Conservation (phyloP, 2,888 invertebrate genomes). For the Lamellibrachia satsuma region DNA sequence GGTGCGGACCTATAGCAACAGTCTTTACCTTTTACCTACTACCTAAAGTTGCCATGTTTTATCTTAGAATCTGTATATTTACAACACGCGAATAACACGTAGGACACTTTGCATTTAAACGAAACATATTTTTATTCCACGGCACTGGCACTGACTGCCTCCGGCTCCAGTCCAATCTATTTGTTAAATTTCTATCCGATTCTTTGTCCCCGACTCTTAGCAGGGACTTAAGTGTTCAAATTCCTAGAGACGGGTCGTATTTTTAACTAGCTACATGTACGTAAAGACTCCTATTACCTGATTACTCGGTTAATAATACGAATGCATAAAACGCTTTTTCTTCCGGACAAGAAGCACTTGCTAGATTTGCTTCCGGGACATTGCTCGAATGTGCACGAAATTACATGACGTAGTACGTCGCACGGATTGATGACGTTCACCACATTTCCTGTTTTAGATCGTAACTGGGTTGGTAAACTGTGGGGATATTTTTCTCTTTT, state of each 20-base stretch:
- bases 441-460: slow-evolving; percentile 13
- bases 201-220: neutral
- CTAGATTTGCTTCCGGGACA: neutral
- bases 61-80: too few species aligned
- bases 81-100: too few species aligned
- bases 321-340: neutral
- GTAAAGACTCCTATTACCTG: neutral
- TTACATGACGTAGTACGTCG: neutral
- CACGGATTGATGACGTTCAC: neutral
- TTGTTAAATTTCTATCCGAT: neutral
- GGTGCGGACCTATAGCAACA: too few species aligned
- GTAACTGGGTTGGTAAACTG: neutral
- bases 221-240: neutral
- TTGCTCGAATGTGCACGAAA: slow-evolving; percentile 17
- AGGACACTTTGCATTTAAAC: too few species aligned
- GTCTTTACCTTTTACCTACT: too few species aligned
- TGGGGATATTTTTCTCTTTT: neutral
- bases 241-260: neutral
- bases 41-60: too few species aligned
- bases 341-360: neutral
- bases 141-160: neutral
- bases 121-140: too few species aligned
- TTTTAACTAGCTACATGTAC: neutral
- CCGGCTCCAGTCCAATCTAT: neutral
- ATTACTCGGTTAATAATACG: neutral